phyloP scores from a whole-genome alignment of 2,797 vertebrate species.

The Pseudochirops corinnae region DNA sequence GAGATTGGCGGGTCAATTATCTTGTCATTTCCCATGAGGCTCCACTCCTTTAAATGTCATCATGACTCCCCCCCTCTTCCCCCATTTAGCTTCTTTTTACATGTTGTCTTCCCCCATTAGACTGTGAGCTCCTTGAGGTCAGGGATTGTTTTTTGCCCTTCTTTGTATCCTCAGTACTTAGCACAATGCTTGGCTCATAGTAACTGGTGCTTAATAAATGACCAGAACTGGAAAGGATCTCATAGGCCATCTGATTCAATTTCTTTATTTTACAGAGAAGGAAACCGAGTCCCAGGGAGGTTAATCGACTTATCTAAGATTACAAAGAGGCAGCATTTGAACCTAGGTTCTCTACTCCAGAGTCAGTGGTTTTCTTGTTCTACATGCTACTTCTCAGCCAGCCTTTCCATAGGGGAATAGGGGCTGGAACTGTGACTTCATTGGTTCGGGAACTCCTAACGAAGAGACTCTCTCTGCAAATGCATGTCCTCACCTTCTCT shows the following conservation, averaged over 20 bases:
- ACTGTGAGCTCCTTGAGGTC: not conserved
- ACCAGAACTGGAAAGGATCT: not conserved
- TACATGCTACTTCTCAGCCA: not conserved
- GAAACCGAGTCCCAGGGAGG: not conserved
- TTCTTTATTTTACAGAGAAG: not conserved
- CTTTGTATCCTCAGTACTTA: not conserved
- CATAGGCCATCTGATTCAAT: not conserved
- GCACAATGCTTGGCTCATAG: not conserved
- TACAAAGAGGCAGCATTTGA: not conserved
- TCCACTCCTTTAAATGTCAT: too few species aligned
- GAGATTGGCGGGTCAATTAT: not conserved
- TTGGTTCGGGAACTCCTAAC: not conserved
- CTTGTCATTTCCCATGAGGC: not conserved
- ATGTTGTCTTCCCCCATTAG: not conserved
- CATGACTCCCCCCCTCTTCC: not conserved
- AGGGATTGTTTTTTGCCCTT: not conserved
- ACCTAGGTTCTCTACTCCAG: not conserved
- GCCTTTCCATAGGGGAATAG: not conserved
- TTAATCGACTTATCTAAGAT: not conserved
- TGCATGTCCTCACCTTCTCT: not conserved
- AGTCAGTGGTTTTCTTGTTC: not conserved
- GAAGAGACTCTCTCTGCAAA: not conserved
- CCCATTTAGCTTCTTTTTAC: not conserved
- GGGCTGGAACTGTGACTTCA: not conserved
- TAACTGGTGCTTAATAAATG: not conserved